A percentile compares a stretch with the other conserved stretches of the same genome.
phyloP scores from a whole-genome alignment of 2,797 vertebrate genomes.

The Anguilla marmorata region DNA sequence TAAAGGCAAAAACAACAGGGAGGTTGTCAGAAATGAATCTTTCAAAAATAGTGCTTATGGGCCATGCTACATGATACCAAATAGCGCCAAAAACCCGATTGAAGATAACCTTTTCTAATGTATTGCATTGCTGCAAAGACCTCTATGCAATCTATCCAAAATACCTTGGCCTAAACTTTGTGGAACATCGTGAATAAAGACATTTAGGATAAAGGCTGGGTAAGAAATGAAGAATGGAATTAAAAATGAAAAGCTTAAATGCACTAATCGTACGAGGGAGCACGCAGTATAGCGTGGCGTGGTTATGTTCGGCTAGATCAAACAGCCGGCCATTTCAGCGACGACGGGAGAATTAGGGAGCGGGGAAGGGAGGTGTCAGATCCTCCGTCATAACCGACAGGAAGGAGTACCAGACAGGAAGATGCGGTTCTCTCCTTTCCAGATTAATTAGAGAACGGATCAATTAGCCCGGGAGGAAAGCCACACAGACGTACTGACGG shows the following conservation, averaged over 20 bases:
- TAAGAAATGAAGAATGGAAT: background rate
- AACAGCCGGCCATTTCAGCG: background rate
- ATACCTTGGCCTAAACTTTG: background rate
- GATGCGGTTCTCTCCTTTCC: conserved; percentile 75
- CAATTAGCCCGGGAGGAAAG: conserved; percentile 81
- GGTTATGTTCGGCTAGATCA: background rate
- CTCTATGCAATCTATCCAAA: background rate
- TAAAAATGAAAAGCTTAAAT: background rate
- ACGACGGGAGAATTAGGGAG: background rate
- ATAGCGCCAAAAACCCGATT: background rate
- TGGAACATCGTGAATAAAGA: background rate
- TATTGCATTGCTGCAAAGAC: background rate
- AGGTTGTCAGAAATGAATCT: background rate
- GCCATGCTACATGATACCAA: background rate
- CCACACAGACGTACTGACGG: conserved; percentile 73
- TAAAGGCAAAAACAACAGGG: background rate
- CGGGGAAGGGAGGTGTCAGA: conserved; percentile 17
- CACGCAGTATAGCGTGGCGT: background rate
- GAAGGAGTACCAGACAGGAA: conserved; percentile 70
- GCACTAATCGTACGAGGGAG: background rate
- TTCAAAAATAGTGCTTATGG: background rate
- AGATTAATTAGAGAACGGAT: conserved; percentile 84
- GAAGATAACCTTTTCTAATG: background rate
- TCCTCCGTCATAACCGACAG: conserved; percentile 71
- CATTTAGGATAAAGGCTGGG: background rate